Percentiles rank a stretch among this genome's conserved stretches.
phyloP scores from a whole-genome alignment of 1,140 invertebrate genomes.

The Caenorhabditis brenneri region DNA sequence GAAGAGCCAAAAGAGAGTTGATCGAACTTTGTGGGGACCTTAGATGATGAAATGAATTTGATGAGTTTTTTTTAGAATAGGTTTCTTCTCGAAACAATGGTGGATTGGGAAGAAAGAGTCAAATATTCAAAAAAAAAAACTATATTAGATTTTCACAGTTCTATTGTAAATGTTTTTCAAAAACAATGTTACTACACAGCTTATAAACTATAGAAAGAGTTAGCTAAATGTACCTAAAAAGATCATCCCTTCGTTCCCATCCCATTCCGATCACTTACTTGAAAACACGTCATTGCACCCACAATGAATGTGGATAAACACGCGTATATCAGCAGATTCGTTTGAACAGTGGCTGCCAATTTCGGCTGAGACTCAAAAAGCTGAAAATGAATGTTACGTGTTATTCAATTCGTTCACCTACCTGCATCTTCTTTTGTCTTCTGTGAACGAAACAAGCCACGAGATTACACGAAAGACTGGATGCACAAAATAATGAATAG shows the following conservation, averaged over 20 bases:
- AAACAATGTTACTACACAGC: too few species aligned
- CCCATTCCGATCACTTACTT: too few species aligned
- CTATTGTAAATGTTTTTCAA: too few species aligned
- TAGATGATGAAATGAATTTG: neutral
- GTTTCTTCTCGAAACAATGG: too few species aligned
- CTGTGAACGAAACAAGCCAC: neutral
- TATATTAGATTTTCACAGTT: too few species aligned
- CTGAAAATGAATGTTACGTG: neutral
- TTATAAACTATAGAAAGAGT: too few species aligned
- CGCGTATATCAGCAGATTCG: conserved; percentile 10
- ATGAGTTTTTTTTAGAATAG: neutral
- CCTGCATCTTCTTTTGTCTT: conserved; percentile 11
- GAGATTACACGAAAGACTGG: neutral
- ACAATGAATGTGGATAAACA: conserved; percentile 10
- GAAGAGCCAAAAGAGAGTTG: neutral
- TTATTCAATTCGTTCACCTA: neutral
- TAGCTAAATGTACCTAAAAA: too few species aligned
- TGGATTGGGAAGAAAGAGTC: neutral
- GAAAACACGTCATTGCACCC: conserved; percentile 2
- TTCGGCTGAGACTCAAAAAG: conserved; percentile 2
- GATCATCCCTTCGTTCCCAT: too few species aligned
- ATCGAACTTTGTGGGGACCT: neutral
- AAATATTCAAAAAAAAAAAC: neutral
- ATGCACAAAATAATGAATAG: neutral
- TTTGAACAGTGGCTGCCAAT: neutral